Conservation (phyloP, 2,113 vertebrate species). For the Gallinago paraguaiae region DNA sequence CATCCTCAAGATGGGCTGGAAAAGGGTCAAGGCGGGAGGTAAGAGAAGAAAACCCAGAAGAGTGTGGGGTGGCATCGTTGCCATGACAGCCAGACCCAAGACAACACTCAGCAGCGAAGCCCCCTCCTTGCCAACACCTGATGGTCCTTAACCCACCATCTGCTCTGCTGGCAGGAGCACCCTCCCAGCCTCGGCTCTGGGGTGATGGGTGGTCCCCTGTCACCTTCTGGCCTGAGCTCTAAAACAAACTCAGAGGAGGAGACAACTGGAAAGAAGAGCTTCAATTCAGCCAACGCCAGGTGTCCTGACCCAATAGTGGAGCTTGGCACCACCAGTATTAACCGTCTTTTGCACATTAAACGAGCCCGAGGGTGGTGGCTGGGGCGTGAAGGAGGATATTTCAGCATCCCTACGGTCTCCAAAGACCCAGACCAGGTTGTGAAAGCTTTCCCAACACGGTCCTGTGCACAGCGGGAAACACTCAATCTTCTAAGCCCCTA, state of each 20-base stretch:
- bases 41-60: background rate
- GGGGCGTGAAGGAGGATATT: background rate
- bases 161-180: background rate
- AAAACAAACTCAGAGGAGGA: background rate
- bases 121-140: background rate
- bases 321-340: background rate
- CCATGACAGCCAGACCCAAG: background rate
- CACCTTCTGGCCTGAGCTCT: background rate
- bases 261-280: background rate
- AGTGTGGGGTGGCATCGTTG: background rate
- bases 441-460: background rate
- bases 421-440: background rate
- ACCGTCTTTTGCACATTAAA: background rate
- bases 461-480: slow-evolving; percentile 5
- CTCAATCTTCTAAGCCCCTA: slow-evolving; percentile 29
- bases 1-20: background rate
- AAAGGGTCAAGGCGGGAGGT: background rate
- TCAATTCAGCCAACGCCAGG: background rate
- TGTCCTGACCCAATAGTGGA: background rate
- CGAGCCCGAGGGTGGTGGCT: background rate
- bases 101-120: background rate
- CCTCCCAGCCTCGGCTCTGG: background rate
- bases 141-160: background rate
- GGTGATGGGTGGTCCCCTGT: background rate
- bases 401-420: background rate